Evolutionary conservation across 2,797 vertebrate genomes (phyloP), one percentile per base, ranked within the genome.

Genomic region (Typhlichthys subterraneus): DNA sequence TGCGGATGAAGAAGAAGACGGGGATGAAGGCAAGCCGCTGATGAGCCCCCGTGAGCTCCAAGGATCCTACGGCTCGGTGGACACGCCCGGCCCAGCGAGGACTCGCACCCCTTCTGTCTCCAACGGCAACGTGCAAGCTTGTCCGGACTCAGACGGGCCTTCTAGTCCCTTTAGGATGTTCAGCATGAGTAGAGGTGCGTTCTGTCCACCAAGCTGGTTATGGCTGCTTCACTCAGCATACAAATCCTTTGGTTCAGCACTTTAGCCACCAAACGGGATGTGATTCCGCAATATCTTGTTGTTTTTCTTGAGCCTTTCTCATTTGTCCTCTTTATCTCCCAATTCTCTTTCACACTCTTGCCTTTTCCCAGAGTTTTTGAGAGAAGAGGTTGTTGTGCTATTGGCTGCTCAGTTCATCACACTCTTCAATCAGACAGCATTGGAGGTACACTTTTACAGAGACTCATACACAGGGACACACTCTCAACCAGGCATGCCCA

Each of bases 361-460:
- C 19, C 0, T 59, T 9, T 52, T 14, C 59, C 11, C 56, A 95
- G 94, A 94, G 76, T 93, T 94, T 69, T 72, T 95, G 65, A 90
- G 88, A 73, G 94, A 95, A 72, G 94, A 95, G 14, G 91, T 95
- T 67, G 83, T 95, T 38, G 92, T 95, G 52, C 87, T 95, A 62
- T 81, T 95, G 59, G 87, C 92, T 0, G 93, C 93, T 69, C 94
- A 95, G 73, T 95, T 95, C 74, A 92, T 95, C 77, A 94, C 91
- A 1, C 91, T 95, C 63, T 95, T 95, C 81, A 95, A 94, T 79
- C 94, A 95, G 75, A 95, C 94, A 0, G 93, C 92, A 0, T 65
- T 95, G 53, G 94, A 95, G 91, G 94, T 94, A 46, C 23, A 58
- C 23, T 29, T 29, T 29, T 29, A 5, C 57, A 53, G 19, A 73